These are phyloP conservation scores for Tuberolachnus salignus DNA, from an alignment of 2,888 invertebrate species.

Conservation along the genomic window DNA sequence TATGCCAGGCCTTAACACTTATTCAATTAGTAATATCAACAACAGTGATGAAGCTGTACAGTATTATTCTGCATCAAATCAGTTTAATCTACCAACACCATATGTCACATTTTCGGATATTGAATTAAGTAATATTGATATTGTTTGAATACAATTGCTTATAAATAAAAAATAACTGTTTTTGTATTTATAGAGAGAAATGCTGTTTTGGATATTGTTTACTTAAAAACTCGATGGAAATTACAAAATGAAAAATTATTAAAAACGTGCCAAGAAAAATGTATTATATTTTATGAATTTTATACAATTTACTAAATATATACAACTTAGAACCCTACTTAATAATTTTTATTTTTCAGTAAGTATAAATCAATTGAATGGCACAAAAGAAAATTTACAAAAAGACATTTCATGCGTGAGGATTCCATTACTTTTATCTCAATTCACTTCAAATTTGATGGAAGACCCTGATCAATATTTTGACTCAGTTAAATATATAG, in stretches of 20 bases:
- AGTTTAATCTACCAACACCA: conserved; percentile 38
- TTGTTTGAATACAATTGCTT: neutral
- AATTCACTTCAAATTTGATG: conserved; percentile 4
- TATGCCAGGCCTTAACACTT: conserved; percentile 33
- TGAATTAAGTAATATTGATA: conserved; percentile 13
- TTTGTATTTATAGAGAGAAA: neutral
- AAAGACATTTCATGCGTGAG: neutral
- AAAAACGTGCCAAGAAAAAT: conserved; percentile 4
- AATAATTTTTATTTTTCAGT: conserved; percentile 8
- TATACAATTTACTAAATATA: too few relatives aligned
- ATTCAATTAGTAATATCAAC: neutral
- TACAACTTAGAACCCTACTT: too few relatives aligned
- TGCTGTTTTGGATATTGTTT: conserved; percentile 38
- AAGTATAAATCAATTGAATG: neutral
- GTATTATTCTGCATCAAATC: conserved; percentile 31
- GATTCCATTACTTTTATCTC: neutral
- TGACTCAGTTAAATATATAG: conserved; percentile 33
- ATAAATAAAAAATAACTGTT: neutral
- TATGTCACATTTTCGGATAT: conserved; percentile 8
- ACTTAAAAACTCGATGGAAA: conserved; percentile 42
- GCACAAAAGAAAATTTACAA: neutral
- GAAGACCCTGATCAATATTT: conserved; percentile 49
- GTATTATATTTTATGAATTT: neutral
- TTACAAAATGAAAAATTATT: conserved; percentile 8
- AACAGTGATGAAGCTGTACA: conserved; percentile 27